Conservation (phyloP, 2,113 vertebrate species). For the Tapirus terrestris region DNA sequence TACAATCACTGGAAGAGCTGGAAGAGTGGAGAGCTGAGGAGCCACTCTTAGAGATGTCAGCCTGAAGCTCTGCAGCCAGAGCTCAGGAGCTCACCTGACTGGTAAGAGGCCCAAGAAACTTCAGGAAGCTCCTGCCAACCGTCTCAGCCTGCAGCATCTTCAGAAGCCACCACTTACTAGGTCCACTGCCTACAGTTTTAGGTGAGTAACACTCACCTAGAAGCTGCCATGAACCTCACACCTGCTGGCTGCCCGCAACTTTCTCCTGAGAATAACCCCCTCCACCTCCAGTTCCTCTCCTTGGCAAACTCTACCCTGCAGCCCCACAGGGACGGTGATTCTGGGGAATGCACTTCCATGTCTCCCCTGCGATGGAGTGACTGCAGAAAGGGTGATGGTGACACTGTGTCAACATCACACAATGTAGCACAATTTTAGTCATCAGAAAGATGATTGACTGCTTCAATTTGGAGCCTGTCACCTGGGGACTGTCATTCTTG, state of each 20-base stretch:
- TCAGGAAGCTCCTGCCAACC: not conserved
- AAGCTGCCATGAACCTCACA: not conserved
- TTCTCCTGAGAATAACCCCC: not conserved
- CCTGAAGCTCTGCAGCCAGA: not conserved
- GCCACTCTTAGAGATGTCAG: not conserved
- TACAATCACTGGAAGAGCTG: not conserved
- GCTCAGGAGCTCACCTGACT: not conserved
- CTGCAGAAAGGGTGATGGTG: not conserved
- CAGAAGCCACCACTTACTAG: not conserved
- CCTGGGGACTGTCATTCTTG: slow-evolving; percentile 62
- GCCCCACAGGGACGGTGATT: no score
- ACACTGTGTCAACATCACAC: not conserved
- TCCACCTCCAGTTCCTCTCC: not conserved
- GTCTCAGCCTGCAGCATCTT: not conserved
- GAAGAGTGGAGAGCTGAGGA: not conserved
- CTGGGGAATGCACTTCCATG: not conserved
- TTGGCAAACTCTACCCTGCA: no score
- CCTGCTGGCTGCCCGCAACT: not conserved
- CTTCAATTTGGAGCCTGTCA: slow-evolving; percentile 68
- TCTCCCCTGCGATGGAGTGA: not conserved
- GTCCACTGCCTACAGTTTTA: not conserved
- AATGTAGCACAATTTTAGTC: slow-evolving; percentile 31
- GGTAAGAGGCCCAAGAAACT: not conserved
- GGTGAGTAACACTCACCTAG: not conserved
- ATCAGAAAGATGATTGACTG: slow-evolving; percentile 32